Evolutionary conservation across 2,888 invertebrate species (phyloP), one percentile per base, ranked within the genome.

Genomic region (Pseudoips prasinana): DNA sequence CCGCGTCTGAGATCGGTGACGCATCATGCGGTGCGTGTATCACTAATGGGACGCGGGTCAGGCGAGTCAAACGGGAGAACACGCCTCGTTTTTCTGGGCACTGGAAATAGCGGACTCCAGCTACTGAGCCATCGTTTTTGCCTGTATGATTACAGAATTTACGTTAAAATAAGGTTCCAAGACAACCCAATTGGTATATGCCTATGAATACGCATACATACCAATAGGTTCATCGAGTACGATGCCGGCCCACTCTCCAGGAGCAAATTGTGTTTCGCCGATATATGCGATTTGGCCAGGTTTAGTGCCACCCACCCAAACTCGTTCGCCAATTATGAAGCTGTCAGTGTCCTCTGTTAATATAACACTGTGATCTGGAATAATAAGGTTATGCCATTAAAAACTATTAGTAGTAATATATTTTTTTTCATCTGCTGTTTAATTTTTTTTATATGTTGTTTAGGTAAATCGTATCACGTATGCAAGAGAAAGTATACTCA

Each of bases 211-310:
- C 10, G 18, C 25, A 22, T 25, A 29, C 88, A 87, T 90, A 95
- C 98, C 99, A 64, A 96, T 94, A 22, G 97, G 93, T 58, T 98
- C 96, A 79, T 98, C 98, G 54, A 99, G 92, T 42, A 97, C 98
- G 40, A 99, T 94, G 29, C 98, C 99, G 28, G 98, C 98, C 98
- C 98, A 99, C 52, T 98, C 97, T 40, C 99, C 99, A 9, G 97
- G 96, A 8, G 98, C 98, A 87, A 99, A 98, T 77, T 98, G 96
- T 30, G 98, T 97, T 70, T 96, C 96, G 17, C 98, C 97, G 35
- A 98, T 94, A 79, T 95, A 98, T 22, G 97, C 96, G 57, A 99
- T 96, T 69, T 94, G 93, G 19, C 98, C 98, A 1, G 96, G 93
- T 73, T 98, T 98, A 31, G 93, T 92, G 34, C 97, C 97, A 58